Base-by-base conservation (phyloP, 2,113 vertebrate genomes). In the Butorides virescens region DNA sequence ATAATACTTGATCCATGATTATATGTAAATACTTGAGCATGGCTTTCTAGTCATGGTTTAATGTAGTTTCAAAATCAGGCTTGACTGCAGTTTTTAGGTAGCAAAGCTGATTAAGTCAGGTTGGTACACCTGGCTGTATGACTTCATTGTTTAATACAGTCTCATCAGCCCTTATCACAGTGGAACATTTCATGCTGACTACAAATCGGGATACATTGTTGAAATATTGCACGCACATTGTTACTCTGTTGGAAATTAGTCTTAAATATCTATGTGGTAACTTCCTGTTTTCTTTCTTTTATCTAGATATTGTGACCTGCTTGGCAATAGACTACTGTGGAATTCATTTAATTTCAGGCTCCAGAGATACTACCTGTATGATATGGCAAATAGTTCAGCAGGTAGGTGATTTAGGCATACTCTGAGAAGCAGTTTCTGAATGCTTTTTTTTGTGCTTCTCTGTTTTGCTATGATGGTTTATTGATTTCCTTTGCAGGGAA, bases 361-460 rank as follows among this genome's bases (percentile, higher is more conserved):
- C 99, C 90, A 99, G 98, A 97, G 99, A 99, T 97, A 99, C 98
- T 50, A 99, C 99, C 20, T 99, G 99, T 93, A 99, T 99, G 98
- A 99, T 99, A 97, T 99, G 99, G 99, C 99, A 99, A 93, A 98
- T 99, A 90, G 95, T 98, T 78, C 99, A 99, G 80, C 99, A 99
- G 99, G 99, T 99, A 50, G 30, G 97, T 95, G 79, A 39, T 47
- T 82, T 56, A 16, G 21, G 27, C 36, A 12, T 72, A 37, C 22
- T 77, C n/a, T 23, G 56, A 91, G 76, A 95, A 94, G 29, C 36
- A 22, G 4, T 52, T 93, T 34, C 36, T 58, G 62, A 52, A 79
- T 92, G 29, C 9, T 36, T 34, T n/a, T 27, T 26, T 27, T 26
- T 52, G n/a, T 52, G 21, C 15, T 62, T 63, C 26, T 21, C 7